Conservation (phyloP, 2,797 vertebrate species). For the Hyperoplus lanceolatus region DNA sequence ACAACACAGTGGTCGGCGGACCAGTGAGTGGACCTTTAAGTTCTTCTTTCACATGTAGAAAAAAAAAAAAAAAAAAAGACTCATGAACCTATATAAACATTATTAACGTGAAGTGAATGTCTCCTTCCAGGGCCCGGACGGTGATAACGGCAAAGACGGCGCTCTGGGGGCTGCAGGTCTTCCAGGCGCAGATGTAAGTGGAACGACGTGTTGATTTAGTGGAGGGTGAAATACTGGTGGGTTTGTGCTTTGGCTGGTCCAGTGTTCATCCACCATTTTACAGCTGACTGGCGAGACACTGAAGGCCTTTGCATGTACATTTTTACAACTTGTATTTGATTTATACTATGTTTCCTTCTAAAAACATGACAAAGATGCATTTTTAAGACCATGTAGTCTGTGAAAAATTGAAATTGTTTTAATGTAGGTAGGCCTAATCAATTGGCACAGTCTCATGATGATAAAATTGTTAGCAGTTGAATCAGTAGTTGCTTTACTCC, state of each 20-base stretch:
- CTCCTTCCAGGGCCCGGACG: conserved; percentile 87
- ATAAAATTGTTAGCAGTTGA: no score
- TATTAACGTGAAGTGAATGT: neutral
- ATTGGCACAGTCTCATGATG: no score
- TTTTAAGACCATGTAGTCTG: no score
- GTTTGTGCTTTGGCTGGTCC: neutral
- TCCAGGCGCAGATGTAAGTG: conserved; percentile 93
- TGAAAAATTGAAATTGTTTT: no score
- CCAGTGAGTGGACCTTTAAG: conserved; percentile 72
- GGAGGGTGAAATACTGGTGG: neutral
- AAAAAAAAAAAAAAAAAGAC: no score
- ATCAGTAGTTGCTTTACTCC: neutral
- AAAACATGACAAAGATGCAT: neutral
- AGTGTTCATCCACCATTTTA: neutral
- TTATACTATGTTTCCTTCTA: neutral
- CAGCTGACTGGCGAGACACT: no score
- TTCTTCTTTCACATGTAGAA: neutral
- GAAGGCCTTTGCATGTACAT: no score
- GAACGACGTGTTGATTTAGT: neutral
- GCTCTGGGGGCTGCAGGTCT: conserved; percentile 88
- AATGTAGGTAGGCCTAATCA: no score
- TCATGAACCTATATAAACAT: neutral
- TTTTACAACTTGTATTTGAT: neutral
- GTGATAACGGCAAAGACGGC: conserved; percentile 90
- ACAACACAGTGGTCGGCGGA: conserved; percentile 70